Base-by-base conservation (phyloP, 2,797 vertebrate species). In the Eutrigla gurnardus region DNA sequence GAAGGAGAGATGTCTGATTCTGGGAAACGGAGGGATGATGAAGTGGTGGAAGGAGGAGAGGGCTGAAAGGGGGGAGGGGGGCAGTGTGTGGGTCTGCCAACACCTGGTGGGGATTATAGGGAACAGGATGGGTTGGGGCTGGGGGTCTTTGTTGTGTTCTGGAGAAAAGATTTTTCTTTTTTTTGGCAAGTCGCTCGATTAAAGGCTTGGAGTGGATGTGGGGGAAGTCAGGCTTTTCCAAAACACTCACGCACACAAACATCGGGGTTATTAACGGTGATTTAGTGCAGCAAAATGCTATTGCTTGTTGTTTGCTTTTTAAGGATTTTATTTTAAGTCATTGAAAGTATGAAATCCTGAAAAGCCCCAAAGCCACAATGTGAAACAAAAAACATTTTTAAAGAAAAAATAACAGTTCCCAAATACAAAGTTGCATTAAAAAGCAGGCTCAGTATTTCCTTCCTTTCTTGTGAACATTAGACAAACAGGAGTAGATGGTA, bases 101-200 rank as follows among this genome's bases (percentile, higher is more conserved):
- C 89, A 93, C 91, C 91, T 93, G 89, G 88, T 83, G 77, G 80
- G 92, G 92, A 92, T 92, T 93, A 93, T 18, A 71, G 82, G 45
- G 58, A 57, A 71, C 11, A 70, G 68, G 72, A 60, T 50, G 71
- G 73, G 42, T 58, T 4, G 43, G 11, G 7, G 8, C 33, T 0
- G 14, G 50, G 42, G 57, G 40, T 2, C 1, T 49, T 49, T 77
- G 58, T 65, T 78, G 57, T 73, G 58, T 73, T 81, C 72, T 72
- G 52, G 25, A 74, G 85, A 72, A 64, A 86, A 86, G 54, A 70
- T 17, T 63, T 45, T 76, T 46, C 66, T 25, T 65, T 82, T 74
- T 83, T 82, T 83, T 83, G 83, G 83, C 78, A 72, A 46, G 70
- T 78, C 11, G 49, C 58, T 64, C 77, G 85, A 91, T 91, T 83